phyloP scores from a whole-genome alignment of 2,797 vertebrate genomes.

The Kryptolebias ocellatus region DNA sequence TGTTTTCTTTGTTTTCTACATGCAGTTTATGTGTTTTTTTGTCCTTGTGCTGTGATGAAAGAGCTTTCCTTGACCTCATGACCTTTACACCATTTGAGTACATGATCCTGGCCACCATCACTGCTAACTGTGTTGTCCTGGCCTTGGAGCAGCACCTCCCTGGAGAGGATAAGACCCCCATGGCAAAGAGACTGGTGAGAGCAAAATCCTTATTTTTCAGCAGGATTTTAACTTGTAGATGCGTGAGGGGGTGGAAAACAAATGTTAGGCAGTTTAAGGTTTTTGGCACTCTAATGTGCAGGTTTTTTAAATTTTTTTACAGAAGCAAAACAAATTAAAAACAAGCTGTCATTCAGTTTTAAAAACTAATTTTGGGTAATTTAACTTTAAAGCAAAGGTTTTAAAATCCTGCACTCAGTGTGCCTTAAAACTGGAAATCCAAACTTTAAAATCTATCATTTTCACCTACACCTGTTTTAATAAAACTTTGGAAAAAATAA shows the following conservation, averaged over 20 bases:
- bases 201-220: conserved; percentile 19
- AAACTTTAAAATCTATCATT: too few species aligned
- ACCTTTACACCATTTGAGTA: conserved; percentile 95
- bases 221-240: neutral
- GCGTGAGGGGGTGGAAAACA: neutral
- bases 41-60: conserved; percentile 1
- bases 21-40: neutral
- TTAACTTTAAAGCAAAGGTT: too few species aligned
- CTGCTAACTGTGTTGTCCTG: conserved; percentile 97
- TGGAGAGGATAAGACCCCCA: conserved; percentile 97
- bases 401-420: neutral
- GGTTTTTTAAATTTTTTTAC: neutral
- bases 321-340: neutral
- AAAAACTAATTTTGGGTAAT: neutral
- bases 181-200: conserved; percentile 96
- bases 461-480: too few species aligned
- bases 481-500: too few species aligned
- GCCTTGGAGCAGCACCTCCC: conserved; percentile 97
- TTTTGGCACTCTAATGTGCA: conserved; percentile 2
- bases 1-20: neutral
- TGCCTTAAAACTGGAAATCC: too few species aligned
- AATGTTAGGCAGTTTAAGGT: conserved; percentile 5
- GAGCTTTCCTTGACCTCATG: conserved; percentile 84
- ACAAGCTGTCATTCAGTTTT: neutral
- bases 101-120: conserved; percentile 99